Evolutionary conservation across 2,888 invertebrate genomes (phyloP).

Genomic region (Bedellia somnulentella): DNA sequence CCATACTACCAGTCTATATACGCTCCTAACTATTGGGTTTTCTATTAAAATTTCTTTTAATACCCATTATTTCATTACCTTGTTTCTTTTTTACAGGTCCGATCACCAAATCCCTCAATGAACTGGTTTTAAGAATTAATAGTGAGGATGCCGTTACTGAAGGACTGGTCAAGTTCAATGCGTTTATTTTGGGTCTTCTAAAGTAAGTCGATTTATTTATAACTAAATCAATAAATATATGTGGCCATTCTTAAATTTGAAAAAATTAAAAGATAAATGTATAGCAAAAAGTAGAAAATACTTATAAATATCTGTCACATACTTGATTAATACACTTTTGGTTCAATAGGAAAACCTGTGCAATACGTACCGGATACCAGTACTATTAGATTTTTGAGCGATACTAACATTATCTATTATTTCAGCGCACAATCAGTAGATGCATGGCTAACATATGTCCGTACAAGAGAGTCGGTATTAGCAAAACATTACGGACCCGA

Average conservation of each 20-base stretch:
- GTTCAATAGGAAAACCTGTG: neutral
- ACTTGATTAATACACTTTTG: too few species aligned
- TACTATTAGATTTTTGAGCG: too few species aligned
- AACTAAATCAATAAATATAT: too few species aligned
- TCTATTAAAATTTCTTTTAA: too few species aligned
- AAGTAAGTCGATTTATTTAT: conserved; percentile 65
- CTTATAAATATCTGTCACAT: neutral
- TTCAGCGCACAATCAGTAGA: conserved; percentile 80
- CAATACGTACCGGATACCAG: neutral
- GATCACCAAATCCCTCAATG: conserved; percentile 80
- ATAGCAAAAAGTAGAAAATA: neutral
- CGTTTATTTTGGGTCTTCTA: conserved; percentile 82
- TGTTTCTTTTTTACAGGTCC: conserved; percentile 61
- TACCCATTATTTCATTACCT: too few species aligned
- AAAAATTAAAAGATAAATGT: too few species aligned
- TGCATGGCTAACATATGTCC: conserved; percentile 86
- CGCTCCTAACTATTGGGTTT: too few species aligned
- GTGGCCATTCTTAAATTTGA: too few species aligned
- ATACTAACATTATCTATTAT: conserved; percentile 1
- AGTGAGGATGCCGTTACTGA: conserved; percentile 81
- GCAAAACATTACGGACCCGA: conserved; percentile 78
- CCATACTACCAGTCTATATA: too few species aligned
- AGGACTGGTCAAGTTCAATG: conserved; percentile 85
- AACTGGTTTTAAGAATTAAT: conserved; percentile 80
- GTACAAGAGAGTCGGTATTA: conserved; percentile 80